Conservation (phyloP, 2,797 vertebrate species). For the Pipistrellus kuhlii region DNA sequence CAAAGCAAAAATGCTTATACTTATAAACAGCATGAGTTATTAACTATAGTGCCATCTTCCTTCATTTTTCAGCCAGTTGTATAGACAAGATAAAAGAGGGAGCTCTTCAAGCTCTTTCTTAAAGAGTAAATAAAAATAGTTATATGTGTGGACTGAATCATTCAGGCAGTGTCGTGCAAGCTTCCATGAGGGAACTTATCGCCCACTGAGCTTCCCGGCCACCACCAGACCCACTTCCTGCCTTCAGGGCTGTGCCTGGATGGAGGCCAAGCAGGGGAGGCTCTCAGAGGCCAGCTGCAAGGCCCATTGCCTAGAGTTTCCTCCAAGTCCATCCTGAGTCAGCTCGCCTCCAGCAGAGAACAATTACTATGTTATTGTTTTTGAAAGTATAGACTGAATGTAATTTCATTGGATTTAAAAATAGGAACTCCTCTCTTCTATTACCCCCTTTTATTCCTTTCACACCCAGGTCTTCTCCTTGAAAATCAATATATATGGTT, state of each 20-base stretch:
- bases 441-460: neutral
- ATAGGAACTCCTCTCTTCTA: neutral
- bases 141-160: constrained; percentile 53
- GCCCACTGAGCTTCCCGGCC: neutral
- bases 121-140: constrained; percentile 78
- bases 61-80: constrained; percentile 46
- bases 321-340: neutral
- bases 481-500: neutral
- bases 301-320: neutral
- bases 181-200: neutral
- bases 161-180: constrained; percentile 5
- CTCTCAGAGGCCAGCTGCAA: neutral
- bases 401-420: constrained; percentile 60
- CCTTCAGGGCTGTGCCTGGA: neutral
- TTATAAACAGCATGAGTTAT: constrained; percentile 72
- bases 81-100: neutral
- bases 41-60: constrained; percentile 27
- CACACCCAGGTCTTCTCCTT: neutral
- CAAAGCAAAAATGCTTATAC: constrained; percentile 44
- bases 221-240: rapidly evolving
- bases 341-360: neutral
- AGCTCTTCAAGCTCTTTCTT: constrained; percentile 61
- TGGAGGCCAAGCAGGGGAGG: neutral
- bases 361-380: neutral
- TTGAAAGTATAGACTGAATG: neutral